Base-by-base conservation (phyloP, 2,888 invertebrate genomes). In the Tetragnatha montana region DNA sequence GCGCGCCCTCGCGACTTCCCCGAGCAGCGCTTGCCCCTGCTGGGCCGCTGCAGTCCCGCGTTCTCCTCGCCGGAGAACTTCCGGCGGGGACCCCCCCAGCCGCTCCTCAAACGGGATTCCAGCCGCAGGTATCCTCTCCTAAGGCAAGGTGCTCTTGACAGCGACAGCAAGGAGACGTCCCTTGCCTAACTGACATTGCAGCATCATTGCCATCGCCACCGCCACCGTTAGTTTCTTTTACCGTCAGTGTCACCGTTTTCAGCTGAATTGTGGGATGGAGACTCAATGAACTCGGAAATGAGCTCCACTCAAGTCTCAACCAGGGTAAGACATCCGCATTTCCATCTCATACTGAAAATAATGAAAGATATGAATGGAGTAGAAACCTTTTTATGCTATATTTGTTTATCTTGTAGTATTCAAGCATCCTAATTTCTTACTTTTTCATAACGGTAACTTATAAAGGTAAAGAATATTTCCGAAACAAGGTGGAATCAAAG, bases 11-110 rank as follows among this genome's bases (percentile, higher is more conserved):
- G 86, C 74, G 89, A 89, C 60, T 89, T 84, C 60, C 79, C 87
- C 8, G 89, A 89, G 12, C 89, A 89, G 74, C 82, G 87, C 21
- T 83, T 87, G 87, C 91, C 91, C 22, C 49, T 91, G 8, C 81
- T 91, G 7, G 91, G 91, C 19, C 84, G 91, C 12, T 91, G 91
- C 71, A 91, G 91, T 49, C 91, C 91, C 22, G 88, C 91, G 7
- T 85, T 88, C 60, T 91, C 91, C 6, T 89, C 91, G 19, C 91
- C 91, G n/a, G 88, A 88, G 21, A 76, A 75, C 71, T 81, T 81
- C 12, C 76, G 88, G 60, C 51, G 19, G 0, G 22, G 21, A 17
- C 60, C n/a, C 60, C 73, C 80, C n/a, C 68, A 47, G 19, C 89
- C 88, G 79, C 81, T 88, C 14, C 81, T 91, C n/a, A 91, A 91